Evolutionary conservation across 2,888 invertebrate species (phyloP).

Genomic region (Neoitamus cyanurus): DNA sequence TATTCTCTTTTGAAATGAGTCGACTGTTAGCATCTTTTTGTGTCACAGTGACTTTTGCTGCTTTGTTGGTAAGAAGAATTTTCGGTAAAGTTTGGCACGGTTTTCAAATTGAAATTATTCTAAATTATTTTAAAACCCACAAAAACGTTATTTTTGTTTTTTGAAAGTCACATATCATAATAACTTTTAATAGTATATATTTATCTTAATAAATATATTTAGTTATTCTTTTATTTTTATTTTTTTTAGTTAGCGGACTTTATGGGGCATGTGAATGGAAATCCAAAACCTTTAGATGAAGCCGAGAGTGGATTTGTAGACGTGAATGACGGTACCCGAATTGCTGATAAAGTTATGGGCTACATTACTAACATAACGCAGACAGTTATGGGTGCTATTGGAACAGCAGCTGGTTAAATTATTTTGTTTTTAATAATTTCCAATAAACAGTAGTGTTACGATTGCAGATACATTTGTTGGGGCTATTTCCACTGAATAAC

Average conservation of each 20-base stretch:
- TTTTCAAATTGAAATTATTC: too few species aligned
- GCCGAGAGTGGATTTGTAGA: background rate
- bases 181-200: too few species aligned
- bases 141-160: too few species aligned
- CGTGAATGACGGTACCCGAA: background rate
- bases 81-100: too few species aligned
- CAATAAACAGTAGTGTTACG: background rate
- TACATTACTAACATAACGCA: background rate
- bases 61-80: background rate
- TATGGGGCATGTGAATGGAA: background rate
- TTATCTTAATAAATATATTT: too few species aligned
- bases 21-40: background rate
- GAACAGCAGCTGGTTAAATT: background rate
- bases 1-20: background rate
- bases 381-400: background rate
- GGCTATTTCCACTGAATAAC: background rate
- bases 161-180: too few species aligned
- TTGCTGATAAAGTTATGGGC: background rate
- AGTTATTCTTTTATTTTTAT: too few species aligned
- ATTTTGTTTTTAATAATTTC: background rate
- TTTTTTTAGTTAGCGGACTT: background rate
- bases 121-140: too few species aligned
- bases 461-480: background rate
- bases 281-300: background rate
- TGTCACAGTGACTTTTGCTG: background rate